Evolutionary conservation across 2,113 vertebrate species (phyloP).

Genomic region (Chelonoidis abingdonii): DNA sequence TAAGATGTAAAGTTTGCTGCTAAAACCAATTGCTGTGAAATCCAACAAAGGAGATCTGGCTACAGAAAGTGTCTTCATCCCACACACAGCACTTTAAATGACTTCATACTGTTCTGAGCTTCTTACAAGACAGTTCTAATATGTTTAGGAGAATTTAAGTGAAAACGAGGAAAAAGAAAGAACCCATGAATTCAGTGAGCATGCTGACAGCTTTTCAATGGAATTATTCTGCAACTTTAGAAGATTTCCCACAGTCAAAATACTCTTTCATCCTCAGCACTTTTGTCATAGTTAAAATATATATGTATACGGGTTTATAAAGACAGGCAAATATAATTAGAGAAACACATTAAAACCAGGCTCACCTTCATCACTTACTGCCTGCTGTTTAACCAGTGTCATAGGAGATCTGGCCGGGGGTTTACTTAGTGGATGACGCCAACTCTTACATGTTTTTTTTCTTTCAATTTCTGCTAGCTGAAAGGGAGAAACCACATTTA

Average conservation of each 20-base stretch:
- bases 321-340: background rate
- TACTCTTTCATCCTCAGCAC: background rate
- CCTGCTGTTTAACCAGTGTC: slow-evolving; percentile 92
- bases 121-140: slow-evolving; percentile 6
- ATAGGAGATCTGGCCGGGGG: slow-evolving; percentile 91
- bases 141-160: background rate
- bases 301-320: background rate
- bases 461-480: slow-evolving; percentile 61
- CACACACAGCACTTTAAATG: background rate
- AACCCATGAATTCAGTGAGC: background rate
- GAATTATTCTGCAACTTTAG: background rate
- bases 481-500: slow-evolving; percentile 15
- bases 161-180: background rate
- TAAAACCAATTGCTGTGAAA: background rate
- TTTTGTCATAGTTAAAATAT: background rate
- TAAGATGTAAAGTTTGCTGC: background rate
- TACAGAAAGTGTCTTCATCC: background rate
- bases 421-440: slow-evolving; percentile 80
- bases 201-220: background rate
- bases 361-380: slow-evolving; percentile 90
- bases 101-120: background rate
- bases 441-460: slow-evolving; percentile 79
- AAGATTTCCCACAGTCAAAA: background rate
- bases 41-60: background rate
- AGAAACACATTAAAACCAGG: background rate